These are phyloP conservation scores for Oncorhynchus tshawytscha DNA, from an alignment of 2,113 vertebrate genomes.

Conservation along the genomic window DNA sequence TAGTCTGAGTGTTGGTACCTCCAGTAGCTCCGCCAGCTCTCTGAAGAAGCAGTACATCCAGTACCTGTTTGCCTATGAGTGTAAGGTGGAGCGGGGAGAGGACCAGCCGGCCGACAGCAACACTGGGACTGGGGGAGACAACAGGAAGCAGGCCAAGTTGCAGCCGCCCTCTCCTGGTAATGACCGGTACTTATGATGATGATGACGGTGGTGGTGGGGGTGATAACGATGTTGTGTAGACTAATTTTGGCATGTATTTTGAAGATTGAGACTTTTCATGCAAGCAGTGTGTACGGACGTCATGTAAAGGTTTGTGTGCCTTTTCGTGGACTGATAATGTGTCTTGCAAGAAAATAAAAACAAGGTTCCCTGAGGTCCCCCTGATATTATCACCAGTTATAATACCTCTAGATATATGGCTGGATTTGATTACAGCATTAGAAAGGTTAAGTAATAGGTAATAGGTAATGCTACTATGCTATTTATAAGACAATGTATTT, in stretches of 20 bases:
- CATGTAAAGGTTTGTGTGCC: no score
- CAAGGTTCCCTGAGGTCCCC: neutral
- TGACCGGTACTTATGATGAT: conserved; percentile 1
- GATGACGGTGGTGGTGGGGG: neutral
- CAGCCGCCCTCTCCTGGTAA: conserved; percentile 96
- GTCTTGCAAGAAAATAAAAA: neutral
- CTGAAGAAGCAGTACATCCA: conserved; percentile 98
- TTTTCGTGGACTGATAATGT: neutral
- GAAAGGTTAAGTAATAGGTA: conserved; percentile 49
- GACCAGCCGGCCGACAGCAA: conserved; percentile 90
- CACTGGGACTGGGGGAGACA: conserved; percentile 77
- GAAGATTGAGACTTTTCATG: no score
- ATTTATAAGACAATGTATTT: no score
- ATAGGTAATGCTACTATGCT: conserved; percentile 10
- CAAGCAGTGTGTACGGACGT: no score
- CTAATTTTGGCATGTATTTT: no score
- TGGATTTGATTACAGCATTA: conserved; percentile 48
- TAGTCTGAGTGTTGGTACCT: conserved; percentile 87
- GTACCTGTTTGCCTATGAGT: conserved; percentile 96
- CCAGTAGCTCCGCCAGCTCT: conserved; percentile 91
- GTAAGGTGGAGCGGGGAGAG: conserved; percentile 93
- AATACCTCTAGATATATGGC: neutral
- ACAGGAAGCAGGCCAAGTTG: conserved; percentile 92
- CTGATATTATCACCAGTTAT: conserved; percentile 9
- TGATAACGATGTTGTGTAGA: no score